Conservation (phyloP, 2,888 invertebrate species). For the Melitaea athalia region DNA sequence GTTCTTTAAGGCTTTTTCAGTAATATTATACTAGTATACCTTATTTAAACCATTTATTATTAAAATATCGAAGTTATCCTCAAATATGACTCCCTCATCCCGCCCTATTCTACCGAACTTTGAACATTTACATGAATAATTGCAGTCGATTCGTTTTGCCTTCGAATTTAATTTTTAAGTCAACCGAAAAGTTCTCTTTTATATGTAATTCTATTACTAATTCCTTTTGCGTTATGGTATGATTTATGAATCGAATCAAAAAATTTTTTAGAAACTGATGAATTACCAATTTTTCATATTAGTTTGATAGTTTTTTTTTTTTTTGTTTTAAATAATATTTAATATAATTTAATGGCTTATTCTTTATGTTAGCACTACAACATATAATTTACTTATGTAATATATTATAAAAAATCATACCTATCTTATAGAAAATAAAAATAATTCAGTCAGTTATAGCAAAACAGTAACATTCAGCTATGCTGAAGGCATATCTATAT, state of each 20-base stretch:
- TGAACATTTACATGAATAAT: slow-evolving; percentile 40
- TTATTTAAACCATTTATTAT: background rate
- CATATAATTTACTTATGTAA: no score
- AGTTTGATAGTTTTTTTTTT: background rate
- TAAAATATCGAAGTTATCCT: slow-evolving; percentile 1
- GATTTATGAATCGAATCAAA: background rate
- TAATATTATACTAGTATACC: background rate
- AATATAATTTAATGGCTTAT: no score
- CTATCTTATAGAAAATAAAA: no score
- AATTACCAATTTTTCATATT: background rate
- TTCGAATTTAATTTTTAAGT: slow-evolving; percentile 37
- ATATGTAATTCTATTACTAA: slow-evolving; percentile 20
- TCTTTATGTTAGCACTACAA: background rate
- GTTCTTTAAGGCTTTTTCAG: background rate
- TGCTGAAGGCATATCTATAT: no score
- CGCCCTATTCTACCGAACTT: slow-evolving; percentile 36
- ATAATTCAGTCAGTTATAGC: no score
- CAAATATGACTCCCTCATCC: slow-evolving; percentile 26
- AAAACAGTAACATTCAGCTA: no score
- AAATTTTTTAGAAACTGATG: background rate
- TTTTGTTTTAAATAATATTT: no score
- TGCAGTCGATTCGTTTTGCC: slow-evolving; percentile 30
- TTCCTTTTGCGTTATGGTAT: slow-evolving; percentile 8
- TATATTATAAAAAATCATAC: no score
- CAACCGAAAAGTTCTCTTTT: slow-evolving; percentile 25